These are phyloP conservation scores for Pollenia labialis DNA, from an alignment of 2,888 invertebrate genomes.

Conservation along the genomic window DNA sequence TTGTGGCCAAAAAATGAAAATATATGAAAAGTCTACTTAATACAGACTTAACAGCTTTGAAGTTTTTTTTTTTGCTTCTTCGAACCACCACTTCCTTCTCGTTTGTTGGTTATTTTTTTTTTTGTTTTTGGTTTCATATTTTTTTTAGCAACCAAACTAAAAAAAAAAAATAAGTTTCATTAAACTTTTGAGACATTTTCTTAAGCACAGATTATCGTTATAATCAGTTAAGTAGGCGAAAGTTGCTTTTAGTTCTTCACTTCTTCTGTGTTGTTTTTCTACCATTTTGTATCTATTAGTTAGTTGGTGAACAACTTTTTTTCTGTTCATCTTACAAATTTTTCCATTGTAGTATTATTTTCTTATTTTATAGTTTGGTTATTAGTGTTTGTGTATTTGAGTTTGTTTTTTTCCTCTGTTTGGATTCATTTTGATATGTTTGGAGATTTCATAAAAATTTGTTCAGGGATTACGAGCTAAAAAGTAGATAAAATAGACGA, in stretches of 20 bases:
- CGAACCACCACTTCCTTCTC: constrained; percentile 14
- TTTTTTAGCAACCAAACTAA: constrained; percentile 17
- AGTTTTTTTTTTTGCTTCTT: constrained; percentile 26
- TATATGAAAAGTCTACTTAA: constrained; percentile 72
- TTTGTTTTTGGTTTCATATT: constrained; percentile 41
- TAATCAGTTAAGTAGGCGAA: constrained; percentile 73
- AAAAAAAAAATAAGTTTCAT: constrained; percentile 57
- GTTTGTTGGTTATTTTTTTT: constrained; percentile 17
- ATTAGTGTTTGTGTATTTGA: constrained; percentile 27
- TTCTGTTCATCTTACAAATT: constrained; percentile 46
- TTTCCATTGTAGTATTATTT: constrained; percentile 29
- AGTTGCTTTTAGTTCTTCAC: constrained; percentile 66
- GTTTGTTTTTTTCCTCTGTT: constrained; percentile 16
- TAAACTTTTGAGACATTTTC: constrained; percentile 73
- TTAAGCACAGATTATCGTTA: constrained; percentile 73
- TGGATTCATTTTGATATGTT: constrained; percentile 59
- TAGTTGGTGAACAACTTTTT: constrained; percentile 20
- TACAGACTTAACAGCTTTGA: constrained; percentile 72
- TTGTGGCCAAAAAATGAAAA: constrained; percentile 58
- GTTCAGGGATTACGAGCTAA: constrained; percentile 66
- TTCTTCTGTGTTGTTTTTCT: constrained; percentile 33
- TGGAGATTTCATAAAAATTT: constrained; percentile 70
- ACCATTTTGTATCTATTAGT: constrained; percentile 59
- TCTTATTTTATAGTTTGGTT: constrained; percentile 2
- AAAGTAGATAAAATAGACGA: background rate